These are phyloP conservation scores for Plumapathes pennacea DNA, from an alignment of 92 coral and sea anemone species.

Conservation along the genomic window DNA sequence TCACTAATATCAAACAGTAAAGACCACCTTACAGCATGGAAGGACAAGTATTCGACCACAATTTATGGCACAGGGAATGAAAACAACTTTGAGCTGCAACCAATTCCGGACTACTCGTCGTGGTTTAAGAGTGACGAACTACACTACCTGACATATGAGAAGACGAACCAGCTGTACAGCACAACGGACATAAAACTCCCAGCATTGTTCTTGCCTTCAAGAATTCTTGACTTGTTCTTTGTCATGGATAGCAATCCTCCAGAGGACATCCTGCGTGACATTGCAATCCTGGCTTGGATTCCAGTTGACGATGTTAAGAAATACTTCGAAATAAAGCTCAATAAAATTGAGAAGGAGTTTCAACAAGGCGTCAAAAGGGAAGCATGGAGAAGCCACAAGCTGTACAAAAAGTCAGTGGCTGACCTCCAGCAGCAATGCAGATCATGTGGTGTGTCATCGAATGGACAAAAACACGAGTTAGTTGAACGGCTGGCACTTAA, in stretches of 20 bases:
- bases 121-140: constrained; percentile 36
- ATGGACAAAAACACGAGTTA: constrained; percentile 35
- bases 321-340: background rate
- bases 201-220: constrained; percentile 46
- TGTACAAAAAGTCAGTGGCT: constrained; percentile 15
- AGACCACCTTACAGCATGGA: background rate
- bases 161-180: background rate
- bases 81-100: constrained; percentile 33
- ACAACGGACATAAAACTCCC: background rate
- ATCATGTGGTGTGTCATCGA: background rate
- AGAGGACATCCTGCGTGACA: constrained; percentile 15
- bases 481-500: constrained; percentile 24
- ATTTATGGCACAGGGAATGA: constrained; percentile 14
- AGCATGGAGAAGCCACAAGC: constrained; percentile 35
- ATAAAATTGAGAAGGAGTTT: constrained; percentile 32
- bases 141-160: constrained; percentile 39
- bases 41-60: constrained; percentile 29
- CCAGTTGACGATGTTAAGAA: constrained; percentile 19
- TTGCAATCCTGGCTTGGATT: constrained; percentile 25
- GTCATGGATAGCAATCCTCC: constrained; percentile 24
- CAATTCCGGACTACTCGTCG: constrained; percentile 40
- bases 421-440: constrained; percentile 39
- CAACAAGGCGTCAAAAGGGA: constrained; percentile 31
- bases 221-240: constrained; percentile 28
- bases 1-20: constrained; percentile 3